Evolutionary conservation across 2,888 invertebrate genomes (phyloP), one percentile per base, ranked within the genome.

Genomic region (Limnephilus marmoratus): DNA sequence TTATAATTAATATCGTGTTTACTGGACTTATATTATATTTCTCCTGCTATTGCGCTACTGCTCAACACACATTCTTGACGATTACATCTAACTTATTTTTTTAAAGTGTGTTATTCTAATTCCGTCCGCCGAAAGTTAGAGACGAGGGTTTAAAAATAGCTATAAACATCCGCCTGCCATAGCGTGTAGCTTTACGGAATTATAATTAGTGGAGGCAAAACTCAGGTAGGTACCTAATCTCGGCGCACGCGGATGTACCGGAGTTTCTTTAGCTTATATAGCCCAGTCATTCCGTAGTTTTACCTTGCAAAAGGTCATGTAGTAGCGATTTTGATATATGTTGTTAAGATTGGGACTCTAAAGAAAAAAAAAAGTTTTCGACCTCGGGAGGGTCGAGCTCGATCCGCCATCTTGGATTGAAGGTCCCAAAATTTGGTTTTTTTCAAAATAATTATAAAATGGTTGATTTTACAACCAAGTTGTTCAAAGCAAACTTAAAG

Each of bases 31-130:
- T 68, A 68, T 37, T 41, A 41, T 68, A 68, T 24, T 68, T 15
- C 18, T 18, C 5, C 18, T 18, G 53, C 53, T 18, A 7, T 18
- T 53, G 68, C 68, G 12, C 41, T 53, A 53, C 53, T 53, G 24
- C 41, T 45, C n/a, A 24, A 41, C 86, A 45, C 41, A 45, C 45
- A 86, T 81, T 89, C 88, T 81, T 34, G 41, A 34, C 88, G 80
- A 37, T 80, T 80, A 41, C 68, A 89, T 34, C 88, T 9, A 15
- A 81, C 37, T 31, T 37, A 81, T 31, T 49, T 80, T 31, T 31
- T 89, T 80, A 31, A 89, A 89, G 88, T 89, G 88, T 89, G 88
- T 81, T 89, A 68, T 80, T 89, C 88, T 89, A 89, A 81, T 89
- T 89, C 41, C 18, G 88, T 89, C 37, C n/a, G 88, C 68, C 88